These are phyloP conservation scores for Lasius platythorax DNA, from an alignment of 2,888 invertebrate species.

Conservation along the genomic window DNA sequence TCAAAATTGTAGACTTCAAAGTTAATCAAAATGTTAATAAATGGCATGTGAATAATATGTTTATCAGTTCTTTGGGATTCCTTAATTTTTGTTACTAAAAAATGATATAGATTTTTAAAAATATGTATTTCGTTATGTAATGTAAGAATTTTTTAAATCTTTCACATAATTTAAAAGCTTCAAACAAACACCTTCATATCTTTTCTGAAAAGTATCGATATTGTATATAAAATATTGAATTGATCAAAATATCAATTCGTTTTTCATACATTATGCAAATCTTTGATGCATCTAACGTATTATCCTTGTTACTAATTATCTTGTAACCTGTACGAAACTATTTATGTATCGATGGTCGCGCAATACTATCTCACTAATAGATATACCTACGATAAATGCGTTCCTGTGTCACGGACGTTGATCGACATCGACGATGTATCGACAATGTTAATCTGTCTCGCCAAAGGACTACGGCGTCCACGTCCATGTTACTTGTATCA, in stretches of 20 bases:
- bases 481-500: constrained; percentile 28
- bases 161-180: background rate
- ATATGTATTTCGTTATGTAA: background rate
- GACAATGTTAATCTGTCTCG: constrained; percentile 53
- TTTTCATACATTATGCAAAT: background rate
- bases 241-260: background rate
- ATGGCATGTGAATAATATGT: background rate
- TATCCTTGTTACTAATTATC: background rate
- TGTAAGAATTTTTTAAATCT: background rate
- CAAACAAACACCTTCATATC: background rate
- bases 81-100: background rate
- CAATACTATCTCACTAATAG: constrained; percentile 13
- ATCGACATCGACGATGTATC: constrained; percentile 48
- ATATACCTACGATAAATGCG: constrained; percentile 43
- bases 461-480: constrained; percentile 15
- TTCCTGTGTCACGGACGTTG: constrained; percentile 33
- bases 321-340: constrained; percentile 2
- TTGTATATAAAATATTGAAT: background rate
- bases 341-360: background rate
- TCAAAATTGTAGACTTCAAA: background rate
- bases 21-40: background rate
- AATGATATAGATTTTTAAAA: background rate
- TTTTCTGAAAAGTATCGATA: background rate
- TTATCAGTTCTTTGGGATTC: background rate
- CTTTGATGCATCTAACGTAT: background rate